Evolutionary conservation across 2,888 invertebrate species (phyloP), one percentile per base, ranked within the genome.

Genomic region (Orthosia gracilis): DNA sequence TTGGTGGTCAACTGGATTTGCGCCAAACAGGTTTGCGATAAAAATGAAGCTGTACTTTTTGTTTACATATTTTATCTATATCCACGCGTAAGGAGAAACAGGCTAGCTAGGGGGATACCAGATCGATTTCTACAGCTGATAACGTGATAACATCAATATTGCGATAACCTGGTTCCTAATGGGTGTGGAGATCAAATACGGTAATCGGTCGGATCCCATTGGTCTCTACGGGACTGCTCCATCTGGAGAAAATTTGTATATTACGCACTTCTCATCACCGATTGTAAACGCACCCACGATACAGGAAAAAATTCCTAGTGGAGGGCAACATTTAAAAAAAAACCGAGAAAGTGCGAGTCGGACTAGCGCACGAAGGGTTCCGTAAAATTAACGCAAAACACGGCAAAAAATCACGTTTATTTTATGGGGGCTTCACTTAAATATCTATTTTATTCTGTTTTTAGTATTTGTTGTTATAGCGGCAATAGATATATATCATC

Each of bases 141-240:
- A 49, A 76, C n/a, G 23, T 26, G 70, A 70, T 76, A 76, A 49
- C 52, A 76, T 64, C 58, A 67, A 55, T 69, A 76, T 69, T 63
- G 18, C 31, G 76, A 76, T 76, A 69, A 76, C 76, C 76, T 76
- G 31, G 13, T 63, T 52, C 13, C 18, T 57, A 68, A 52, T 40
- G 57, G 52, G 66, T 40, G 66, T 59, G 23, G 47, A 17, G 59
- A 15, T 26, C 40, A 40, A 40, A 31, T 49, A 40, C 23, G 15
- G 31, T 54, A 57, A 54, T 54, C 58, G 5, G 23, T 58, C n/a
- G 13, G n/a, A 13, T 58, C n/a, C 49, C 23, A 50, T 58, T n/a
- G 15, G 57, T 23, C 18, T 31, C 12, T 9, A 21, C 61, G 47
- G 2, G n/a, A 62, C 21, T 31, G 18, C 15, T 5, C 40, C 13